Conservation (phyloP, 2,113 vertebrate genomes). For the Peromyscus polionotus region DNA sequence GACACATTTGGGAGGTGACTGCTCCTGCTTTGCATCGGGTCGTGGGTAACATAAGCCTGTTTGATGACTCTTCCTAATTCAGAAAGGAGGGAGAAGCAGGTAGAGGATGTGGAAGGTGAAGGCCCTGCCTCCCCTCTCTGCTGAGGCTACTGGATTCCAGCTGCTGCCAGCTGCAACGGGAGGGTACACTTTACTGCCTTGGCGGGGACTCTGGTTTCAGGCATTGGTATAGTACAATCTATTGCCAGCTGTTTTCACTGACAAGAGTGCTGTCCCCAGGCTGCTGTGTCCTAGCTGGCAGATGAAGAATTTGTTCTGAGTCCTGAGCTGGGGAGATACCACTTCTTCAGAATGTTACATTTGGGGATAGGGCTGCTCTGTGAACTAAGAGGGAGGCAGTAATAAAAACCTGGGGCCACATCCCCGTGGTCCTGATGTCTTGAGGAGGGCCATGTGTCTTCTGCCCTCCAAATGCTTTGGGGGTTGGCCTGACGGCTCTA, state of each 20-base stretch:
- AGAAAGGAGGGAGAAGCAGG: neutral
- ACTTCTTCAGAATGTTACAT: neutral
- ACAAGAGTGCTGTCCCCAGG: neutral
- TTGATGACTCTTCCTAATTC: neutral
- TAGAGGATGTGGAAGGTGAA: too few species aligned
- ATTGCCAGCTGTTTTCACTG: neutral
- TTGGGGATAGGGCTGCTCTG: neutral
- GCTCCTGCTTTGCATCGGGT: neutral
- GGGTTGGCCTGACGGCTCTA: neutral
- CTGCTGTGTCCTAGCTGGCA: neutral
- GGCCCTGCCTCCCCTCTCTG: neutral
- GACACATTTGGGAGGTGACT: neutral
- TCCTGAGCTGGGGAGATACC: neutral
- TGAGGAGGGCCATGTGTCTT: accelerated
- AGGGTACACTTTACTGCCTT: neutral
- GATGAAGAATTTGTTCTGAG: neutral
- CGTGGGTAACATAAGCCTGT: neutral
- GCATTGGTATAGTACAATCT: neutral
- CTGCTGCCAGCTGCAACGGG: accelerated
- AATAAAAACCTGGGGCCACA: neutral
- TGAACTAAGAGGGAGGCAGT: neutral
- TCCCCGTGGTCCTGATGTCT: neutral
- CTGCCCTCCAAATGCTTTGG: neutral
- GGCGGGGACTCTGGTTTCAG: neutral
- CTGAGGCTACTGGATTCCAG: neutral